Base-by-base conservation (phyloP, 1,140 invertebrate species). In the Ruditapes philippinarum region DNA sequence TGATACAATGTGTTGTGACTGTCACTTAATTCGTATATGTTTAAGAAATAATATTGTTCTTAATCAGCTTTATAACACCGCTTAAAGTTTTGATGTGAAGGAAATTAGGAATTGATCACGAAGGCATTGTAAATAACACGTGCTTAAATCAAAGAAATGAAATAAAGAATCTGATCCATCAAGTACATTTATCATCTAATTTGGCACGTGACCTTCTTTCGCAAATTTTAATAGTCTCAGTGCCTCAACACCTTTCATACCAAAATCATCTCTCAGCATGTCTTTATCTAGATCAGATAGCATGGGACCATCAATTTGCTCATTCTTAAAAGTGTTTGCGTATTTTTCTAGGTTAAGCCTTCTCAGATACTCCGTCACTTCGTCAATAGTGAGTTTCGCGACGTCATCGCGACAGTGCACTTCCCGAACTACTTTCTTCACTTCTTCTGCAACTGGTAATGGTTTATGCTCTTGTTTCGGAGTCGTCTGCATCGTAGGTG, bases 151-250 rank as follows among this genome's bases (percentile, higher is more conserved):
- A n/a, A n/a, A n/a, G n/a, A n/a, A n/a, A n/a, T n/a, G n/a, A n/a
- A n/a, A n/a, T n/a, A n/a, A n/a, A n/a, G n/a, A n/a, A n/a, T n/a
- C n/a, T n/a, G n/a, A n/a, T n/a, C n/a, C n/a, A n/a, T n/a, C n/a
- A n/a, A n/a, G n/a, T n/a, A n/a, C n/a, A n/a, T n/a, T n/a, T n/a
- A n/a, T n/a, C n/a, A n/a, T 87, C 70, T 33, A 74, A 31, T 31
- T 73, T 22, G 70, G 89, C n/a, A 89, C 5, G 78, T 89, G 88
- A 0, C 88, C 88, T 0, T 73, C 49, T 60, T 83, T 82, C 1
- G 62, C 88, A 40, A 89, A 89, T 68, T 73, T 82, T 25, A 82
- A 19, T 11, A 89, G 45, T 31, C 79, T 60, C n/a, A 89, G 12
- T 36, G 65, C 80, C 54, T 89, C 78, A 17, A 82, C 12, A 17